phyloP scores from a whole-genome alignment of 2,797 vertebrate species.

The Phalloptychus januarius region DNA sequence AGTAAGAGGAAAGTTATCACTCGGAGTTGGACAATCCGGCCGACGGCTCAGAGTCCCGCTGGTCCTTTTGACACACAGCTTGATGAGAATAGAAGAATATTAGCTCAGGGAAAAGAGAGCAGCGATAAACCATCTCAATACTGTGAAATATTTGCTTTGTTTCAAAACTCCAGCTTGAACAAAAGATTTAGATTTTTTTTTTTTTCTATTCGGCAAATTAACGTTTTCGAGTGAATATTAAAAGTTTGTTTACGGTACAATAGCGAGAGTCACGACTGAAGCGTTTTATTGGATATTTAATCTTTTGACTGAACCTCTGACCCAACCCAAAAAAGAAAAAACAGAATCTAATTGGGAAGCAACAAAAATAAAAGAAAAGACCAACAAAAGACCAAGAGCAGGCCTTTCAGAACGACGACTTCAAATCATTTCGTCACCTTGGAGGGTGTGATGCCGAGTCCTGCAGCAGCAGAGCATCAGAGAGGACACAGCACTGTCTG shows the following conservation, averaged over 20 bases:
- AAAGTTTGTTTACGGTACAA: background rate
- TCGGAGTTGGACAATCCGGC: background rate
- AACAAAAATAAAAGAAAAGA: background rate
- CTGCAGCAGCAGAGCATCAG: constrained; percentile 35
- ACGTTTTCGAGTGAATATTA: background rate
- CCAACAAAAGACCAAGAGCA: constrained; percentile 12
- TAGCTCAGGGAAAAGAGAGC: background rate
- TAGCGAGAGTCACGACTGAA: background rate
- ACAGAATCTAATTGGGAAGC: background rate
- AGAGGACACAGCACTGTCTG: constrained; percentile 31
- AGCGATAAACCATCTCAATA: background rate
- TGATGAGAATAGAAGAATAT: background rate
- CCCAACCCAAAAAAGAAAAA: no score
- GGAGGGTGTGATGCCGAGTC: constrained; percentile 6
- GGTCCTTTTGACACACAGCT: background rate
- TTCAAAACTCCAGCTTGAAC: background rate
- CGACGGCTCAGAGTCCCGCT: background rate
- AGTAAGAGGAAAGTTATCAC: background rate
- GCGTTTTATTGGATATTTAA: background rate
- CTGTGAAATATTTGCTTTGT: background rate
- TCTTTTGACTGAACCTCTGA: background rate
- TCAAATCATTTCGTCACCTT: constrained; percentile 53
- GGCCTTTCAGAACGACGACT: constrained; percentile 22
- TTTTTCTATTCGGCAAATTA: background rate
- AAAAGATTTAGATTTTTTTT: background rate